A percentile compares a stretch with the other conserved stretches of the same genome.
These are phyloP conservation scores for Cyprinus carpio DNA, from an alignment of 2,113 vertebrate genomes.

Conservation along the genomic window DNA sequence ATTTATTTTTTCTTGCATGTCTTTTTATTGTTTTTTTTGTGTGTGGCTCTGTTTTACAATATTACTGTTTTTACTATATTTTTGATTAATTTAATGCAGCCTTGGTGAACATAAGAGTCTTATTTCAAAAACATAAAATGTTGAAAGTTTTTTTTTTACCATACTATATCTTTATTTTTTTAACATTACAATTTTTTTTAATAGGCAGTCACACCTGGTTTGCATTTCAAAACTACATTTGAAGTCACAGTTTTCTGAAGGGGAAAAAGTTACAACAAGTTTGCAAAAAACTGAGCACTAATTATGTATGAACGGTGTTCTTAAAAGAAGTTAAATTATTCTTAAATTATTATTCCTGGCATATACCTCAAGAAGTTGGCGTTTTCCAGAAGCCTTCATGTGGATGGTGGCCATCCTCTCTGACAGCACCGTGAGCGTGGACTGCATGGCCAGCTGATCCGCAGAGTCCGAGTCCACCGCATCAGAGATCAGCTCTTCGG, in stretches of 20 bases:
- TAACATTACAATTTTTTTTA: no score
- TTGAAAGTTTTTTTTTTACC: neutral
- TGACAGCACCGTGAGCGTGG: conserved; percentile 90
- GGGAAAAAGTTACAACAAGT: no score
- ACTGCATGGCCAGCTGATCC: conserved; percentile 89
- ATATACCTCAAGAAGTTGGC: conserved; percentile 89
- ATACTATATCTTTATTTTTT: neutral
- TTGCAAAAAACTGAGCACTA: no score
- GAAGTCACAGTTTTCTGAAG: no score
- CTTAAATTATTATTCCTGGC: neutral
- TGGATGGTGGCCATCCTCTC: conserved; percentile 95
- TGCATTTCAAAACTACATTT: no score
- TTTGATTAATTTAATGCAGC: no score
- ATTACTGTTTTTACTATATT: neutral
- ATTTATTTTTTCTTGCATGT: no score
- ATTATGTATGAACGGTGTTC: no score
- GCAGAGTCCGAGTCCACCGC: conserved; percentile 80
- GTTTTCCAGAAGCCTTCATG: conserved; percentile 93
- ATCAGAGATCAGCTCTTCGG: conserved; percentile 82
- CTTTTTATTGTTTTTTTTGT: no score
- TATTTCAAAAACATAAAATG: neutral
- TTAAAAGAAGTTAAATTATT: neutral
- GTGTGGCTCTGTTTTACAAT: no score
- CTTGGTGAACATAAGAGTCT: no score
- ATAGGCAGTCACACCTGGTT: no score